phyloP scores from a whole-genome alignment of 2,113 vertebrate genomes.

The Chelonoidis abingdonii region DNA sequence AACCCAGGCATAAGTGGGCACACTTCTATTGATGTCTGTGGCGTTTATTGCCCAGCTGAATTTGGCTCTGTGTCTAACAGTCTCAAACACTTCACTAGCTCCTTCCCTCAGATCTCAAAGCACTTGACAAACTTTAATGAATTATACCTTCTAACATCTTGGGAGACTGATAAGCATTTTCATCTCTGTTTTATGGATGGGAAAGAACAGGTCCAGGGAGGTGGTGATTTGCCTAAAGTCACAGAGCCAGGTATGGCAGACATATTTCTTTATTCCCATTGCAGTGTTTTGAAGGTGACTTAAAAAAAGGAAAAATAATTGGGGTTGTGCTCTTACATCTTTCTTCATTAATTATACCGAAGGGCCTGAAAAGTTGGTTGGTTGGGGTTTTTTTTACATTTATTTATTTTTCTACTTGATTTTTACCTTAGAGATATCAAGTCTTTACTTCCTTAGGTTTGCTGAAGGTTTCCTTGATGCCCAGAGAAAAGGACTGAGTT shows the following conservation, averaged over 20 bases:
- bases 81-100: not conserved
- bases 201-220: not conserved
- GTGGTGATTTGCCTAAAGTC: not conserved
- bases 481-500: not conserved
- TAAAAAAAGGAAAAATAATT: not conserved
- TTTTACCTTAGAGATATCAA: not conserved
- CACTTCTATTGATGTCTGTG: rapidly evolving
- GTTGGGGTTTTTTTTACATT: not conserved
- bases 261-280: not conserved
- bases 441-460: not conserved
- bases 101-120: not conserved
- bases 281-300: not conserved
- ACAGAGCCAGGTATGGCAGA: not conserved
- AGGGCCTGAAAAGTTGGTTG: not conserved
- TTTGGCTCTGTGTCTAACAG: not conserved
- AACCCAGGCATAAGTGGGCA: rapidly evolving
- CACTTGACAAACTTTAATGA: not conserved
- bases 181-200: not conserved
- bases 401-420: not conserved
- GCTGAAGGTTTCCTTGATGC: not conserved
- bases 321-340: not conserved
- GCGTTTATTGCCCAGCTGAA: not conserved
- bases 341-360: not conserved
- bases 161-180: not conserved
- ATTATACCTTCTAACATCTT: not conserved